Base-by-base conservation (phyloP, 2,797 vertebrate species). In the Urophycis tenuis region DNA sequence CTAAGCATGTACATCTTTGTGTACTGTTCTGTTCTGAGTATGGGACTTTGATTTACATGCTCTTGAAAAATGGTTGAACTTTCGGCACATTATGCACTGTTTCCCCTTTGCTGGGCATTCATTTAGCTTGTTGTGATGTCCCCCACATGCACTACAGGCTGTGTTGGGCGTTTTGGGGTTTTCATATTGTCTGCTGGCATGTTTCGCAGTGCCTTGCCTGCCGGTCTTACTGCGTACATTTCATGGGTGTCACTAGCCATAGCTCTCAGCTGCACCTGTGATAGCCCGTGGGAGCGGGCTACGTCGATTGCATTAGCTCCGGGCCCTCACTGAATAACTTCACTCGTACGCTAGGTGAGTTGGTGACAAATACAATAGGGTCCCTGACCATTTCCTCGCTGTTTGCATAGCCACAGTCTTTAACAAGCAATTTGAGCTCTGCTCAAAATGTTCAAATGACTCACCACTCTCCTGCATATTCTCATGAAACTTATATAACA, bases 241-340 rank as follows among this genome's bases (percentile, higher is more conserved):
- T 35, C 35, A 35, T 35, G n/a, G n/a, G n/a, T n/a, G n/a, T 78
- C 19, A 25, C 19, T 75, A 32, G n/a, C 78, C 73, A 80, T 75
- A 6, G 41, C 15, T 15, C 22, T 75, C n/a, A 78, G 31, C n/a
- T 81, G 81, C 0, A 22, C 3, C 3, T 81, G 53, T 11, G 77
- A 30, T 41, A 41, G 11, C 11, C 12, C 39, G 12, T 41, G 39
- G 39, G 39, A 41, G 39, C 39, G 39, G 5, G 39, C 39, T 41
- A 17, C 19, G 14, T 49, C 15, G 14, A 49, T n/a, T n/a, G 39
- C 39, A 10, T 14, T 8, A 41, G 39, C 39, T 41, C 39, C 39
- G 39, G 39, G 2, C 39, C 39, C 6, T 41, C 2, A 10, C 39
- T 41, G 11, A 41, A 10, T 2, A 41, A 41, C 39, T 41, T 41